Conservation (phyloP, 2,797 vertebrate species). For the Sebastiscus tertius region DNA sequence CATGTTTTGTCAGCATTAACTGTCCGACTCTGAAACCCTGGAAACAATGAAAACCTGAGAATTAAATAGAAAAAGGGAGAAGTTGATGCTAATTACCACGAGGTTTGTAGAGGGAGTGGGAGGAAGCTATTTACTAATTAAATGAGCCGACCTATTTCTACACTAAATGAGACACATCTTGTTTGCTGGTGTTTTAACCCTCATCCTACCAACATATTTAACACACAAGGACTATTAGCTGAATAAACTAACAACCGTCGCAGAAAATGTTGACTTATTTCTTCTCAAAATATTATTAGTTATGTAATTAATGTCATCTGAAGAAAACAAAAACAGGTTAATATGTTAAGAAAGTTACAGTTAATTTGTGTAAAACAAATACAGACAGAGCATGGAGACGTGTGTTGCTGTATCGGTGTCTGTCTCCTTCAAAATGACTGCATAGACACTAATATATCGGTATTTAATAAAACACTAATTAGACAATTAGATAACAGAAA, state of each 20-base stretch:
- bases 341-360: neutral
- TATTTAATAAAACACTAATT: too few relatives aligned
- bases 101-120: constrained; percentile 16
- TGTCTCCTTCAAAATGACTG: neutral
- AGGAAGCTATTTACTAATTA: constrained; percentile 31
- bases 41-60: neutral
- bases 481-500: too few relatives aligned
- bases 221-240: neutral
- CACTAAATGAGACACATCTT: constrained; percentile 30
- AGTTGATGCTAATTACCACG: constrained; percentile 8
- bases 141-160: constrained; percentile 21
- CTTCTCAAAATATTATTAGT: neutral
- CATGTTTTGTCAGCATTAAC: constrained; percentile 1
- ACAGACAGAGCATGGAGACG: too few relatives aligned
- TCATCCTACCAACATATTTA: neutral
- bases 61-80: constrained; percentile 5
- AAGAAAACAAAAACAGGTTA: neutral
- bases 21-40: neutral
- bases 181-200: constrained; percentile 20
- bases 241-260: neutral
- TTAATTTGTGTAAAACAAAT: neutral
- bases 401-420: neutral
- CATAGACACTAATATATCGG: too few relatives aligned
- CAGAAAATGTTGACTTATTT: neutral
- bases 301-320: neutral